Percentiles rank a stretch among this genome's conserved stretches.
These are phyloP conservation scores for Pogonognathellus flavescens DNA, from an alignment of 1,140 invertebrate genomes.

Conservation along the genomic window DNA sequence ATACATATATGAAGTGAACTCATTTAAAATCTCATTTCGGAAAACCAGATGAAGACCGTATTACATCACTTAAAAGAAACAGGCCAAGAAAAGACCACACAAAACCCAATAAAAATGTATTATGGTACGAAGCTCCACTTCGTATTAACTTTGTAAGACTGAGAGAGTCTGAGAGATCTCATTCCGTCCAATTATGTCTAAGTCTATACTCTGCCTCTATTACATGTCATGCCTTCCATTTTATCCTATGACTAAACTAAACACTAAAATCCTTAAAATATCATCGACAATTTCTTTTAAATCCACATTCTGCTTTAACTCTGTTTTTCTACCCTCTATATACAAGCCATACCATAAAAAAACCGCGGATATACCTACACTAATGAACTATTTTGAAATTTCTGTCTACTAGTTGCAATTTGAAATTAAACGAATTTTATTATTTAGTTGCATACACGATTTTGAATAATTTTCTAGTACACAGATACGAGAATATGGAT, in stretches of 20 bases:
- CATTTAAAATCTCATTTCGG: neutral
- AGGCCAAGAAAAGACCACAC: neutral
- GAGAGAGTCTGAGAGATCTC: neutral
- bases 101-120: neutral
- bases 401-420: no score
- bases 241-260: neutral
- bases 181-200: neutral
- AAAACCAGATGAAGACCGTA: neutral
- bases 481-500: conserved; percentile 2
- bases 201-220: neutral
- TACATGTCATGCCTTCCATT: neutral
- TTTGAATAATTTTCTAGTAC: neutral
- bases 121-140: neutral
- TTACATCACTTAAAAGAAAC: neutral
- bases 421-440: no score
- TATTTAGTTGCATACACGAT: no score
- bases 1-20: neutral
- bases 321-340: no score
- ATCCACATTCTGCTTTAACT: neutral
- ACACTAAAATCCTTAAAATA: neutral
- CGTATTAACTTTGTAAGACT: neutral
- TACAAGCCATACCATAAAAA: no score
- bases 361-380: no score
- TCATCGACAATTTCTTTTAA: neutral
- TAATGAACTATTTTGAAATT: no score